phyloP scores from a whole-genome alignment of 2,113 vertebrate species.

The Panurus biarmicus region DNA sequence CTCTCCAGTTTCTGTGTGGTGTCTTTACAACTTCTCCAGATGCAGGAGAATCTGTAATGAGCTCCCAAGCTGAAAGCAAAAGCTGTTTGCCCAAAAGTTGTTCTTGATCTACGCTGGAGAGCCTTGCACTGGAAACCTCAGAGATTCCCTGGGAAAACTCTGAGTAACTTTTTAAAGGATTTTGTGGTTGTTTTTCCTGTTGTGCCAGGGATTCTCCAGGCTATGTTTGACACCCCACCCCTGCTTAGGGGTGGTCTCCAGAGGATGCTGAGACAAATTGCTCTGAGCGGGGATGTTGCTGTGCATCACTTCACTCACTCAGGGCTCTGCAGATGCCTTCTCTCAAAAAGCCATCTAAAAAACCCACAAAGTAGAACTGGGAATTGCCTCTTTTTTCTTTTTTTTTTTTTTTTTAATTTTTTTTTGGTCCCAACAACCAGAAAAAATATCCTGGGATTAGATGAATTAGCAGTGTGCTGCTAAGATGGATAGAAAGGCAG shows the following conservation, averaged over 20 bases:
- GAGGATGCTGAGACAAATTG: background rate
- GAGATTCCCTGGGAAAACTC: background rate
- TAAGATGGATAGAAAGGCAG: background rate
- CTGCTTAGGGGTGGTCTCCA: background rate
- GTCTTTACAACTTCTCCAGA: background rate
- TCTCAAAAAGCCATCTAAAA: background rate
- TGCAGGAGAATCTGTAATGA: conserved; percentile 8
- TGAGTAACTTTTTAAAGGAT: background rate
- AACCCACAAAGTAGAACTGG: background rate
- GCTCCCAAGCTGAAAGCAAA: background rate
- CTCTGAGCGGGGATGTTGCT: background rate
- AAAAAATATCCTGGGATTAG: background rate
- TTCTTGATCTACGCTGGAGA: background rate
- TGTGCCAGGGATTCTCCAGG: background rate
- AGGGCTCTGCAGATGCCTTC: background rate
- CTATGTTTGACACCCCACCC: background rate
- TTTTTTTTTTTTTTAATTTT: background rate
- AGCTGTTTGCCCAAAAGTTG: background rate
- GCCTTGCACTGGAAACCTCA: background rate
- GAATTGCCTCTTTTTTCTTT: background rate
- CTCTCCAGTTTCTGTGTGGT: background rate
- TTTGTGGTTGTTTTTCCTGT: background rate
- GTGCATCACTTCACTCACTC: background rate
- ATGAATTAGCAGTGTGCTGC: background rate
- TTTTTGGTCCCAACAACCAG: background rate